Percentiles rank a stretch among this genome's conserved stretches.
Conservation (phyloP, 1,140 invertebrate species). For the Medauroidea extradentata region DNA sequence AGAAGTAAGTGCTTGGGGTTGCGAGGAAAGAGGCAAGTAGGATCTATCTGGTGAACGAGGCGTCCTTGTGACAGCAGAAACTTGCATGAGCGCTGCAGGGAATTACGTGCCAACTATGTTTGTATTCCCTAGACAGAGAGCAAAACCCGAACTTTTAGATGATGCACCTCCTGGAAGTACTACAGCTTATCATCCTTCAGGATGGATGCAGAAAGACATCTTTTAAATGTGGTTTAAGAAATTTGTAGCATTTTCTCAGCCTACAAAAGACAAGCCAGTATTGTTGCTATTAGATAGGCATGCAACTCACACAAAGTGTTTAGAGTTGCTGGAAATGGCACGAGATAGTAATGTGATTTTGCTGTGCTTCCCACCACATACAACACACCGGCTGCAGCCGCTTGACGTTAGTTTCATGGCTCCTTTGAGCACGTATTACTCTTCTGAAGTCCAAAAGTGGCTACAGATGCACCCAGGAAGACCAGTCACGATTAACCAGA, state of each 20-base stretch:
- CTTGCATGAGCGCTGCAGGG: constrained; percentile 28
- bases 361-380: constrained; percentile 36
- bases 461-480: constrained; percentile 31
- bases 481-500: constrained; percentile 31
- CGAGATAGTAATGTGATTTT: constrained; percentile 35
- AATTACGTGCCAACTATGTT: constrained; percentile 34
- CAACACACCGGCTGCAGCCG: constrained; percentile 41
- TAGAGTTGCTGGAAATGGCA: constrained; percentile 11
- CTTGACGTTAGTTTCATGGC: constrained; percentile 36
- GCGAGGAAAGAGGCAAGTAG: constrained; percentile 27
- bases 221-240: constrained; percentile 35
- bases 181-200: constrained; percentile 3
- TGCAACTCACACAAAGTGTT: constrained; percentile 25
- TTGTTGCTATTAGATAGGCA: constrained; percentile 36
- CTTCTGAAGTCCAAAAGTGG: constrained; percentile 32
- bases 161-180: constrained; percentile 13
- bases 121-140: constrained; percentile 33
- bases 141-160: constrained; percentile 10
- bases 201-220: constrained; percentile 30
- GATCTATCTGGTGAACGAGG: constrained; percentile 26
- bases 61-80: constrained; percentile 23
- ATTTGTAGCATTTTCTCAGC: constrained; percentile 31
- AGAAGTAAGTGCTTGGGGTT: constrained; percentile 13
- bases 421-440: constrained; percentile 39
- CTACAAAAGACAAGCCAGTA: constrained; percentile 27